A percentile compares a stretch with the other conserved stretches of the same genome.
These are phyloP conservation scores for Rafetus swinhoei DNA, from an alignment of 2,113 vertebrate species.

Conservation along the genomic window DNA sequence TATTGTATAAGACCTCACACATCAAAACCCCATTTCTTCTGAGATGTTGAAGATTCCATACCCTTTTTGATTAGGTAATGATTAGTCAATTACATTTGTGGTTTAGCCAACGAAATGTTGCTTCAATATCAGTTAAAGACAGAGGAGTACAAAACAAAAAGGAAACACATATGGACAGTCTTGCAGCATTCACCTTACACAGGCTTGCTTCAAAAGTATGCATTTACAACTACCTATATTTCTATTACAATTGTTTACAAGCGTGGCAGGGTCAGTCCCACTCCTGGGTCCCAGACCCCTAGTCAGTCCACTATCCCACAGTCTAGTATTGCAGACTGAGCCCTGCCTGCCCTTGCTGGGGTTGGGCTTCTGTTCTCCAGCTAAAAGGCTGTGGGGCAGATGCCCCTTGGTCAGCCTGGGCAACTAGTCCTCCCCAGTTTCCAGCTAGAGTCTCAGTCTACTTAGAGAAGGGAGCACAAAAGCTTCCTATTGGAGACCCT, in stretches of 20 bases:
- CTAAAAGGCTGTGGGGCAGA: too few species aligned
- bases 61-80: not conserved
- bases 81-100: not conserved
- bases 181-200: not conserved
- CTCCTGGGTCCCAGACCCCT: too few species aligned
- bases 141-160: not conserved
- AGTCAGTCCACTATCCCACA: too few species aligned
- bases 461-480: too few species aligned
- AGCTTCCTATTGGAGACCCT: too few species aligned
- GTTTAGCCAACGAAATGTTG: not conserved
- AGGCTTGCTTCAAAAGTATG: not conserved
- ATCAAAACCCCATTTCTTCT: not conserved
- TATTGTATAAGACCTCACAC: not conserved
- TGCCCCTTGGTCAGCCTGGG: too few species aligned
- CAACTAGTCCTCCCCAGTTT: too few species aligned
- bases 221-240: not conserved
- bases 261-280: too few species aligned
- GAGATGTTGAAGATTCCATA: not conserved
- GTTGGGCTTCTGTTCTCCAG: too few species aligned
- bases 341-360: too few species aligned
- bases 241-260: not conserved
- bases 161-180: not conserved
- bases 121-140: not conserved
- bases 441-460: too few species aligned
- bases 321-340: too few species aligned